These are phyloP conservation scores for Epinephelus malabaricus DNA, from an alignment of 2,797 vertebrate genomes.

Conservation along the genomic window DNA sequence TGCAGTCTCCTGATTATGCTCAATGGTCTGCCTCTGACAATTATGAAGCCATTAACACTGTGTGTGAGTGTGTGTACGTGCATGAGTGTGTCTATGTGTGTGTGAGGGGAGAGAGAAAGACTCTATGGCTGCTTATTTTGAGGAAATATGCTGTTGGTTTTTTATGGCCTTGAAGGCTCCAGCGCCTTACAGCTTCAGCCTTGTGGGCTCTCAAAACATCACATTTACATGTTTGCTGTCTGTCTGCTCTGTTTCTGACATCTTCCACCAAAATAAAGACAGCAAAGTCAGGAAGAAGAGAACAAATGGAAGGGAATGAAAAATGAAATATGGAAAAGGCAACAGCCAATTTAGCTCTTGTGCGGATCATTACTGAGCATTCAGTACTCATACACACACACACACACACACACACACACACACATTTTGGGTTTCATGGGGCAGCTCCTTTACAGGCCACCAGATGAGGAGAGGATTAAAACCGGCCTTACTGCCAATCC, in stretches of 20 bases:
- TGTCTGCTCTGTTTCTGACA: conserved; percentile 41
- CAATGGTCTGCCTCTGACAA: conserved; percentile 80
- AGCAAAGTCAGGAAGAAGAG: conserved; percentile 6
- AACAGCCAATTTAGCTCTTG: conserved; percentile 39
- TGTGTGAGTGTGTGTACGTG: conserved; percentile 43
- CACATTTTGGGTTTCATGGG: conserved; percentile 46
- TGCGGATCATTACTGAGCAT: conserved; percentile 42
- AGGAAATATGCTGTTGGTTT: conserved; percentile 68
- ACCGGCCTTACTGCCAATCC: conserved; percentile 57
- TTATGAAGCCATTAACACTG: conserved; percentile 81
- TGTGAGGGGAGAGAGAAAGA: conserved; percentile 36
- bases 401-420: conserved; percentile 10
- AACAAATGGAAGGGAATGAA: conserved; percentile 4
- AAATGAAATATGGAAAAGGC: conserved; percentile 21
- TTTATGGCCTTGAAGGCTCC: conserved; percentile 68
- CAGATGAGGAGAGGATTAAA: conserved; percentile 70
- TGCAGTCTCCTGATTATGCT: conserved; percentile 84
- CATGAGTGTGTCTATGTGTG: conserved; percentile 22
- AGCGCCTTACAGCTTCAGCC: conserved; percentile 46
- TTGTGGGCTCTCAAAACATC: conserved; percentile 56
- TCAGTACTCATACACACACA: background rate
- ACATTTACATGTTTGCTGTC: conserved; percentile 58
- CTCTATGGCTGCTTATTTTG: conserved; percentile 64
- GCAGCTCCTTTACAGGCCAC: conserved; percentile 67
- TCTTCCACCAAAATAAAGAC: conserved; percentile 23